Evolutionary conservation across 2,888 invertebrate species (phyloP).

Genomic region (Cremastobaeus sp.): DNA sequence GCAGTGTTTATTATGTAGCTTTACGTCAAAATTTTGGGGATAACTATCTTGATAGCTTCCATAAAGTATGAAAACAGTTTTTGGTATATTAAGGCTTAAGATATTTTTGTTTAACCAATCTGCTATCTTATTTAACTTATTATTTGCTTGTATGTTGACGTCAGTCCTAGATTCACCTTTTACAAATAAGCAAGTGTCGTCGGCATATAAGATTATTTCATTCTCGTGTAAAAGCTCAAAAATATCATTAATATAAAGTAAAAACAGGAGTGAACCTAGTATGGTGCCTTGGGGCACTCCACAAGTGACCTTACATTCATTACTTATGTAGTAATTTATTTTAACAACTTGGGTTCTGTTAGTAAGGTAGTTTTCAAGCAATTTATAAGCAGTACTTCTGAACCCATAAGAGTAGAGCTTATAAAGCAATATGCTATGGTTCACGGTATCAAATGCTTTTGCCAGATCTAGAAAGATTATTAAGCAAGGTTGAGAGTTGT

Average conservation of each 20-base stretch:
- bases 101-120: background rate
- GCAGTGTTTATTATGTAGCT: background rate
- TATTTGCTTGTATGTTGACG: background rate
- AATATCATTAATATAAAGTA: background rate
- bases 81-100: background rate
- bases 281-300: background rate
- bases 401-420: background rate
- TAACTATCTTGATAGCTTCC: background rate
- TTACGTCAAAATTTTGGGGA: background rate
- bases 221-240: background rate
- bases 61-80: background rate
- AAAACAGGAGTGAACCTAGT: background rate
- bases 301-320: background rate
- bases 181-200: background rate
- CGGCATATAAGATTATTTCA: background rate
- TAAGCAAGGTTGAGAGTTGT: background rate
- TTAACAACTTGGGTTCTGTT: background rate
- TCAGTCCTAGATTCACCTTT: background rate
- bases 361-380: background rate
- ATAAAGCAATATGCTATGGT: background rate
- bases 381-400: background rate
- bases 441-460: background rate
- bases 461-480: background rate
- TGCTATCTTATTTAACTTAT: background rate
- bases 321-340: background rate